Conservation (phyloP, 2,888 invertebrate genomes). For the Tiphia femorata region DNA sequence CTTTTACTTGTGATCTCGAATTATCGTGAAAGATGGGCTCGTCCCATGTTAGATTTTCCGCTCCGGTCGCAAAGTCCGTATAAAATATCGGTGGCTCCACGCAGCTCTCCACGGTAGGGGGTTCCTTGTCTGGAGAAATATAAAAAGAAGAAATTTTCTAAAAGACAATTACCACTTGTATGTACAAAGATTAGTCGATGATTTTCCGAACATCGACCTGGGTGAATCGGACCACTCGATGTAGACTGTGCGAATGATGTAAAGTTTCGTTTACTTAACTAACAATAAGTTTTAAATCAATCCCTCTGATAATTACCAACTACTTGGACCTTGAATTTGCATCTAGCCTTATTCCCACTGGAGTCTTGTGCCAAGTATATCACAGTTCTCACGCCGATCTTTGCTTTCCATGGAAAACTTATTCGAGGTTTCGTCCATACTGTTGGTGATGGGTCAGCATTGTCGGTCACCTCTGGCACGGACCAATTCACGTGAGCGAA, state of each 20-base stretch:
- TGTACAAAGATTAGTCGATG: too few relatives aligned
- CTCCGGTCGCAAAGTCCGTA: conserved; percentile 54
- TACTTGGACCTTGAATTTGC: conserved; percentile 74
- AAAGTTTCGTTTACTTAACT: background rate
- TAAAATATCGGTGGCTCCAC: conserved; percentile 72
- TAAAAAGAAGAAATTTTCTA: background rate
- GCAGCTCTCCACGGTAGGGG: conserved; percentile 74
- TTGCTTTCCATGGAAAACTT: conserved; percentile 71
- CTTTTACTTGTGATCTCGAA: conserved; percentile 63
- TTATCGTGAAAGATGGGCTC: conserved; percentile 75
- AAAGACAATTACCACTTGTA: too few relatives aligned
- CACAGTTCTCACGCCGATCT: conserved; percentile 73
- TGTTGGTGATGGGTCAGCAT: conserved; percentile 72
- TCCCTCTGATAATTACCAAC: conserved; percentile 63
- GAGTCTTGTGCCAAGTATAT: conserved; percentile 76
- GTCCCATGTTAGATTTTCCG: conserved; percentile 72
- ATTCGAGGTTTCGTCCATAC: conserved; percentile 75
- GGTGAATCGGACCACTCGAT: too few relatives aligned
- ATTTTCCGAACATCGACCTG: too few relatives aligned
- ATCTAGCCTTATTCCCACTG: conserved; percentile 74
- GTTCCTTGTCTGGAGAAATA: conserved; percentile 69
- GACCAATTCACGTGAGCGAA: conserved; percentile 72
- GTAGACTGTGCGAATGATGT: too few relatives aligned
- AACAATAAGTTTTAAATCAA: too few relatives aligned
- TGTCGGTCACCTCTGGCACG: conserved; percentile 70